Conservation (phyloP, 53 echinoderm and acorn worm genomes). For the Echinometra lucunter region DNA sequence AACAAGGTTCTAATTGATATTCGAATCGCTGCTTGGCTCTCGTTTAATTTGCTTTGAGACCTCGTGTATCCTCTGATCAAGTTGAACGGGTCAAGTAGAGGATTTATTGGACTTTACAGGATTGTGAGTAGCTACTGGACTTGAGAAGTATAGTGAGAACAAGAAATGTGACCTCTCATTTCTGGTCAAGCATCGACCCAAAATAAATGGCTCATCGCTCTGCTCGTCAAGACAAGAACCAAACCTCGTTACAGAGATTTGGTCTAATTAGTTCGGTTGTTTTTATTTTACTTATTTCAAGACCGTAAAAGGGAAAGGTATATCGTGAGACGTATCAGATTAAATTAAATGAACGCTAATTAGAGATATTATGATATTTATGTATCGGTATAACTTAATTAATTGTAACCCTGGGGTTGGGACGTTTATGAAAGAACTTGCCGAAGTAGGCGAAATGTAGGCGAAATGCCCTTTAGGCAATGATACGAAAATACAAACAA, state of each 20-base stretch:
- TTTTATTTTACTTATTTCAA: not conserved
- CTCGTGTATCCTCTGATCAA: not conserved
- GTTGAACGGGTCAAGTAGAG: not conserved
- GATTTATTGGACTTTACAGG: not conserved
- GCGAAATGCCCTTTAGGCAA: too few relatives aligned
- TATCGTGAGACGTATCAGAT: not conserved
- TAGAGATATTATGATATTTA: not conserved
- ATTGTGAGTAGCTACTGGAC: not conserved
- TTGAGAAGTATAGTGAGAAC: not conserved
- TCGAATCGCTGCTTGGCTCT: not conserved
- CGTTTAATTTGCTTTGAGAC: slow-evolving; percentile 29
- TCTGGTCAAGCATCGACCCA: slow-evolving; percentile 48
- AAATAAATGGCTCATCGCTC: not conserved
- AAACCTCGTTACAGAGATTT: slow-evolving; percentile 27
- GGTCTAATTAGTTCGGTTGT: not conserved
- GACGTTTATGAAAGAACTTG: too few relatives aligned
- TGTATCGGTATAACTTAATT: too few relatives aligned
- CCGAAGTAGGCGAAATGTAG: too few relatives aligned
- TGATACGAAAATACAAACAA: too few relatives aligned
- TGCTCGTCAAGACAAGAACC: too few relatives aligned
- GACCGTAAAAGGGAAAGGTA: not conserved
- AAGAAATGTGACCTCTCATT: not conserved
- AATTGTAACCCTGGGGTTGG: too few relatives aligned
- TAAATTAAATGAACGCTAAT: slow-evolving; percentile 14
- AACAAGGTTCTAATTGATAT: slow-evolving; percentile 26